Evolutionary conservation across 2,888 invertebrate genomes (phyloP).

Genomic region (Oxystoma pomonae): DNA sequence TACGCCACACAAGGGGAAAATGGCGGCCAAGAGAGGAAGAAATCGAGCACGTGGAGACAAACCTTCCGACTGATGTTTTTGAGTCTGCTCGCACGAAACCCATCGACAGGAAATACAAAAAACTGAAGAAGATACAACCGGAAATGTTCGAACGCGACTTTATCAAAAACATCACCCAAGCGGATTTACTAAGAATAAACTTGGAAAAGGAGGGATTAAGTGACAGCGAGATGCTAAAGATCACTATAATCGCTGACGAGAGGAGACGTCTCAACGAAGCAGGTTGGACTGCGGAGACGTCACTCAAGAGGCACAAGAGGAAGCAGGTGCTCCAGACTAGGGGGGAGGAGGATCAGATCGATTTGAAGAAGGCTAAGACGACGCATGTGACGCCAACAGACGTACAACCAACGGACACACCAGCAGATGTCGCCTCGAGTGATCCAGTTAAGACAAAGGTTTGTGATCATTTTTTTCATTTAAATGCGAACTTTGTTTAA

Average conservation of each 20-base stretch:
- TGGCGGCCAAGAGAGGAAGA: conserved; percentile 10
- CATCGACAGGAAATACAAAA: conserved; percentile 4
- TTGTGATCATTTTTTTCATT: too few species aligned
- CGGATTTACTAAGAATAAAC: conserved; percentile 18
- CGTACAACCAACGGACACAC: too few species aligned
- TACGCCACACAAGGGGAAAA: conserved; percentile 14
- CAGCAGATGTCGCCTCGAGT: too few species aligned
- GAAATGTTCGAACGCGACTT: conserved; percentile 17
- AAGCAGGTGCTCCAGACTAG: conserved; percentile 20
- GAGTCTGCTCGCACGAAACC: conserved; percentile 18
- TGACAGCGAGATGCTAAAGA: conserved; percentile 12
- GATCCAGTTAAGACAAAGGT: too few species aligned
- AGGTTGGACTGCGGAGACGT: too few species aligned
- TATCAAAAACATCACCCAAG: conserved; percentile 21
- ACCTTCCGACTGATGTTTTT: background rate
- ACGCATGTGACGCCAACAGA: too few species aligned
- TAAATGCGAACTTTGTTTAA: too few species aligned
- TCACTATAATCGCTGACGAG: conserved; percentile 7
- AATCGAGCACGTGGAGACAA: background rate
- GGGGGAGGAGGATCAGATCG: conserved; percentile 2
- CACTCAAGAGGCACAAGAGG: conserved; percentile 12
- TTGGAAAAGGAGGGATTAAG: background rate
- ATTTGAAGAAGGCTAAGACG: background rate
- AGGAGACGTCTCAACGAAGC: conserved; percentile 2
- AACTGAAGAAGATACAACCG: background rate